Base-by-base conservation (phyloP, 2,888 invertebrate genomes). In the Petrolisthes manimaculis region DNA sequence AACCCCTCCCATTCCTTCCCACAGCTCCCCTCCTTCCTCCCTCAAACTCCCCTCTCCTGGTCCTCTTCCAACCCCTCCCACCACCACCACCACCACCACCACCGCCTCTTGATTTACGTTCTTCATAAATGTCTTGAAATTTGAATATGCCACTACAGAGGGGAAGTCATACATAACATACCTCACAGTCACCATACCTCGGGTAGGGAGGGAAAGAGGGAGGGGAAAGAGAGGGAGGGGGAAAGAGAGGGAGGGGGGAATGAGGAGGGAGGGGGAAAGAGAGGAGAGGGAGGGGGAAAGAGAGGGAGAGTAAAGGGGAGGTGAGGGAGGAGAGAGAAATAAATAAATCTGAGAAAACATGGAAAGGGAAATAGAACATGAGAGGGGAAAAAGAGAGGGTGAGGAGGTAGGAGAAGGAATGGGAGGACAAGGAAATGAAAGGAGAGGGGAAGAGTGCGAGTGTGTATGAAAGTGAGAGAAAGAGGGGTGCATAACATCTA, bases 61-160 rank as follows among this genome's bases (percentile, higher is more conserved):
- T 12, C 55, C 53, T 53, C 55, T 21, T 55, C 69, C 61, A 37
- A 1, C 56, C 80, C 55, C 51, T 18, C 75, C 51, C 51, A 74
- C 82, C 74, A 18, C 75, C 75, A 51, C 71, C 9, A 6, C 61
- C 81, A n/a, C 56, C 80, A 71, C 79, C 77, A 67, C 83, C 53
- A 14, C 77, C 82, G 37, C 55, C 81, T 37, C 61, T 55, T 86
- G 75, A 82, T 82, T 61, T 86, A 82, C 81, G 81, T 86, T 75
- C 86, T 82, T 86, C 86, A 83, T 83, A 86, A 86, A 82, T 86
- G 86, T 86, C 86, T 12, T 86, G 86, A 86, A 86, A 86, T 86
- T 86, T 86, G 86, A 83, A 86, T 86, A 86, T 86, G 86, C 82
- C 86, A 82, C 75, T 82, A 74, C 75, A 54, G 75, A n/a, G 67